Conservation (phyloP, 2,113 vertebrate species). For the Boleophthalmus pectinirostris region DNA sequence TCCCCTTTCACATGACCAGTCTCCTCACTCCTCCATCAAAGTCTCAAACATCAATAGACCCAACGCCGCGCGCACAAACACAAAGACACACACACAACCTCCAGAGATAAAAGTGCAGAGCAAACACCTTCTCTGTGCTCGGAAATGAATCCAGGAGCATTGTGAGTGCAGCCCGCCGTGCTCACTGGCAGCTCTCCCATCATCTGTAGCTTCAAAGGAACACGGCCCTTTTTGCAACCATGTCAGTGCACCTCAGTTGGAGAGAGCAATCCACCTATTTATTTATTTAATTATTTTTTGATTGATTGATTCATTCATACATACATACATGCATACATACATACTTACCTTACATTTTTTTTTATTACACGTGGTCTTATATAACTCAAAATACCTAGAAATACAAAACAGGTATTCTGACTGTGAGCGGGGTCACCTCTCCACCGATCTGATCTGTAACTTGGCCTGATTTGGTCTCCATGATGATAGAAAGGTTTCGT, state of each 20-base stretch:
- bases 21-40: conserved; percentile 24
- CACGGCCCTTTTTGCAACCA: conserved; percentile 17
- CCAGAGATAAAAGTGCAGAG: conserved; percentile 15
- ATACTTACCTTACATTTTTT: too few species aligned
- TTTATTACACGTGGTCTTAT: too few species aligned
- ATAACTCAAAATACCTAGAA: too few species aligned
- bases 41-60: conserved; percentile 16
- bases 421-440: too few species aligned
- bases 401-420: too few species aligned
- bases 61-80: neutral
- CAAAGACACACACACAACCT: conserved; percentile 10
- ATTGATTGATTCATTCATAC: too few species aligned
- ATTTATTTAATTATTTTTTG: too few species aligned
- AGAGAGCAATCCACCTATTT: neutral
- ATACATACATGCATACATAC: too few species aligned
- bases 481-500: too few species aligned
- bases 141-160: conserved; percentile 22
- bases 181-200: conserved; percentile 28
- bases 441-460: too few species aligned
- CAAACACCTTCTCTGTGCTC: conserved; percentile 19
- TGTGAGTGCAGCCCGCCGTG: conserved; percentile 24
- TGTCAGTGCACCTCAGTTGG: conserved; percentile 12
- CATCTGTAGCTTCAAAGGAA: conserved; percentile 52
- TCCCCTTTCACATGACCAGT: conserved; percentile 18
- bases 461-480: too few species aligned